Percentiles rank a stretch among this genome's conserved stretches.
These are phyloP conservation scores for Diadegma fenestrale DNA, from an alignment of 2,888 invertebrate species.

Conservation along the genomic window DNA sequence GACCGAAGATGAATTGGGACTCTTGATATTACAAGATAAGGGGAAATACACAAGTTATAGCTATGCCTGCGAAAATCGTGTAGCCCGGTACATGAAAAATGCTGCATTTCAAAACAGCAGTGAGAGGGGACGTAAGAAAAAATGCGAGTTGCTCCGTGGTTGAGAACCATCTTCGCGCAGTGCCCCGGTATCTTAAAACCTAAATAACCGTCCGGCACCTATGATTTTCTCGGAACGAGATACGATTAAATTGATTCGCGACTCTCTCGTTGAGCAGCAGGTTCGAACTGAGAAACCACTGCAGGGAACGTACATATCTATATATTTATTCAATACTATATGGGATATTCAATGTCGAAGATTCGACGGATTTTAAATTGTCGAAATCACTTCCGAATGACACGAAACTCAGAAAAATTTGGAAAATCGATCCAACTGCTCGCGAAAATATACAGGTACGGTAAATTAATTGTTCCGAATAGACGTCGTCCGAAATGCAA, in stretches of 20 bases:
- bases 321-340: constrained; percentile 13
- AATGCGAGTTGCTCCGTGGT: constrained; percentile 30
- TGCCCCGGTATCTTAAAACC: constrained; percentile 76
- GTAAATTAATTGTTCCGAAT: no score
- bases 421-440: not conserved
- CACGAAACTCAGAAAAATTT: not conserved
- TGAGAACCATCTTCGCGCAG: constrained; percentile 76
- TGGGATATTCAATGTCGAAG: not conserved
- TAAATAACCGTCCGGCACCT: constrained; percentile 80
- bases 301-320: not conserved
- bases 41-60: no score
- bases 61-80: no score
- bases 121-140: not conserved
- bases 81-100: no score
- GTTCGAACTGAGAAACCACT: constrained; percentile 48
- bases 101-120: no score
- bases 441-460: no score
- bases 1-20: no score
- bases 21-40: no score
- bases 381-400: not conserved
- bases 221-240: constrained; percentile 82
- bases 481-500: no score
- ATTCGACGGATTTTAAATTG: not conserved
- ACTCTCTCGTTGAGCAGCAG: constrained; percentile 68
- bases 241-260: constrained; percentile 83